Evolutionary conservation across 1,140 invertebrate genomes (phyloP), one percentile per base, ranked within the genome.

Genomic region (Anastatus disparis): DNA sequence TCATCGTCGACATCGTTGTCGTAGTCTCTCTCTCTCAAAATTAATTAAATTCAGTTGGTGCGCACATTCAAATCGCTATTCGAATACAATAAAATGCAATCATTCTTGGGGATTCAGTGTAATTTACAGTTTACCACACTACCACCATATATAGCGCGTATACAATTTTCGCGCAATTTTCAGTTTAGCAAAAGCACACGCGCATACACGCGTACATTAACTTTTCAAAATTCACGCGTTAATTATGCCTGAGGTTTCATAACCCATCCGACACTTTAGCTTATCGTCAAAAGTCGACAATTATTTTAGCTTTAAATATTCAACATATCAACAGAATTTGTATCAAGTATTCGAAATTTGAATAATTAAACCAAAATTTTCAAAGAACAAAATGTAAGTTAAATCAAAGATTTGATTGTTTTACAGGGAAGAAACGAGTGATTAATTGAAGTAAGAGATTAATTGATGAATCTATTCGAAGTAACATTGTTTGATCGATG

Each of bases 251-350:
- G 56, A 44, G 3, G 35, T 20, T 40, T 56, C n/a, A 17, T 56
- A n/a, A n/a, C n/a, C n/a, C n/a, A n/a, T n/a, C n/a, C n/a, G 15
- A 8, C 29, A 55, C 55, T 40, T 46, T 27, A 38, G n/a, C n/a
- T 2, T 26, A 29, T 61, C 40, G 38, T 61, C 58, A 12, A 29
- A 22, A 46, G 12, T 13, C 44, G 31, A n/a, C 17, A 27, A n/a
- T n/a, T n/a, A n/a, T n/a, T n/a, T n/a, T n/a, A 42, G 52, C 52
- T n/a, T 15, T 44, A 55, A 66, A 56, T 56, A 56, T 55, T 24
- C 44, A 66, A 66, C 44, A 44, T n/a, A n/a, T n/a, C n/a, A n/a
- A n/a, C 17, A 24, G 38, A 56, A 66, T 55, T 66, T 66, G 50
- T 55, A 66, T 55, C 17, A 31, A 42, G 63, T n/a, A n/a, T n/a